phyloP scores from a whole-genome alignment of 2,797 vertebrate species.

The Chelmon rostratus region DNA sequence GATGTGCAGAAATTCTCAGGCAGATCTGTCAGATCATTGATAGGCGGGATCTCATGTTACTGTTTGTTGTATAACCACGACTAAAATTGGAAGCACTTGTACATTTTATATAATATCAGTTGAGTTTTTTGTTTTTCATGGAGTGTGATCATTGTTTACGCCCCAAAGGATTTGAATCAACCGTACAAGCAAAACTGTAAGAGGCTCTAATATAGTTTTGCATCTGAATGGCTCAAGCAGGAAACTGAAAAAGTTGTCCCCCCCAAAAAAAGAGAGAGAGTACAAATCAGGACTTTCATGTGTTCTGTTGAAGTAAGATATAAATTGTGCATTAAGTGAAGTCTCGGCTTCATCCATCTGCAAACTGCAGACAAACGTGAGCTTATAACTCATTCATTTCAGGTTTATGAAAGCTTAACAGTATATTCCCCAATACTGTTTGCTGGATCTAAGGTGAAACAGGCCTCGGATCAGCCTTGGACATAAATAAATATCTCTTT shows the following conservation, averaged over 20 bases:
- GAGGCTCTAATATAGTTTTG: slow-evolving; percentile 18
- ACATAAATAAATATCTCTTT: not conserved
- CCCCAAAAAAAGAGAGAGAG: no score
- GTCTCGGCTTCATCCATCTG: slow-evolving; percentile 13
- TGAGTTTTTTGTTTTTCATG: not conserved
- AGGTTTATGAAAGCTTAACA: not conserved
- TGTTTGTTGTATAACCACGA: not conserved
- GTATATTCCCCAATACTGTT: not conserved
- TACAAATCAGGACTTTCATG: slow-evolving; percentile 2
- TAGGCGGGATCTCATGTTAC: slow-evolving; percentile 2
- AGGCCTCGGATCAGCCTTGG: not conserved
- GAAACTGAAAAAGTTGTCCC: slow-evolving; percentile 1
- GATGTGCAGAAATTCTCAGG: slow-evolving; percentile 11
- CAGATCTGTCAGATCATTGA: slow-evolving; percentile 11
- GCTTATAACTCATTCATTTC: slow-evolving; percentile 26
- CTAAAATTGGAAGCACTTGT: slow-evolving; percentile 16
- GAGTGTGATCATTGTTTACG: not conserved
- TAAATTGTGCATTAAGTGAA: slow-evolving; percentile 11
- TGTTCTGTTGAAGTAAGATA: not conserved
- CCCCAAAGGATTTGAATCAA: slow-evolving; percentile 19
- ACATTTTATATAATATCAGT: not conserved
- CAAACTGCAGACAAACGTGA: not conserved
- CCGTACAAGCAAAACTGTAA: slow-evolving; percentile 22
- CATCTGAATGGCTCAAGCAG: slow-evolving; percentile 19
- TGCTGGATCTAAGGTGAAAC: not conserved